phyloP scores from a whole-genome alignment of 2,888 invertebrate species.

The Deroplatys truncata region DNA sequence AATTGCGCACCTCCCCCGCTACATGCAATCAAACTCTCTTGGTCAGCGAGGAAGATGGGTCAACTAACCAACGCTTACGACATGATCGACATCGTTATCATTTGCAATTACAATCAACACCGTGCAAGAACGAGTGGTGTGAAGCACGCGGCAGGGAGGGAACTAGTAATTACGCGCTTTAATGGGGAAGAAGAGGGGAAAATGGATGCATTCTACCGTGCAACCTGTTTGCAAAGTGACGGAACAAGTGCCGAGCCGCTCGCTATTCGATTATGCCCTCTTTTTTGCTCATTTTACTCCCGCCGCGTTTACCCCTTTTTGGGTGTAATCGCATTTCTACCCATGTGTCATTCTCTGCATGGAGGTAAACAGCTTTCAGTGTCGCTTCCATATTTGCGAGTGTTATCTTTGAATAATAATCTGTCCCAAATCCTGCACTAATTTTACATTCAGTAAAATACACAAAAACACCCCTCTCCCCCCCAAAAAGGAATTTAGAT shows the following conservation, averaged over 20 bases:
- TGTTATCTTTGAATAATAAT: neutral
- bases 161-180: neutral
- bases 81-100: neutral
- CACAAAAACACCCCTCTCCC: too few species aligned
- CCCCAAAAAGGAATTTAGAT: too few species aligned
- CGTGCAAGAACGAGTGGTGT: neutral
- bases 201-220: neutral
- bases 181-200: neutral
- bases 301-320: neutral
- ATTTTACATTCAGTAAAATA: too few species aligned
- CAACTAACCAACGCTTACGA: neutral
- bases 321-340: neutral
- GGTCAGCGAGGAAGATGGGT: neutral
- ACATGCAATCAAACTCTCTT: neutral
- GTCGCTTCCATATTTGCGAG: neutral
- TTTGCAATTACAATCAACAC: constrained; percentile 1
- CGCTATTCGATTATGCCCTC: neutral
- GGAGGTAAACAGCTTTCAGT: neutral
- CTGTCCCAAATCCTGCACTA: neutral
- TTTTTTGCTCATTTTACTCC: neutral
- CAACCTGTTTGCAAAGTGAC: neutral
- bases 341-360: neutral
- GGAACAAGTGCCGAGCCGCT: neutral
- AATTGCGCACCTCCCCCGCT: neutral
- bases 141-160: neutral